A percentile compares a stretch with the other conserved stretches of the same genome.
These are phyloP conservation scores for Creontiades dilutus DNA, from an alignment of 2,888 invertebrate species.

Conservation along the genomic window DNA sequence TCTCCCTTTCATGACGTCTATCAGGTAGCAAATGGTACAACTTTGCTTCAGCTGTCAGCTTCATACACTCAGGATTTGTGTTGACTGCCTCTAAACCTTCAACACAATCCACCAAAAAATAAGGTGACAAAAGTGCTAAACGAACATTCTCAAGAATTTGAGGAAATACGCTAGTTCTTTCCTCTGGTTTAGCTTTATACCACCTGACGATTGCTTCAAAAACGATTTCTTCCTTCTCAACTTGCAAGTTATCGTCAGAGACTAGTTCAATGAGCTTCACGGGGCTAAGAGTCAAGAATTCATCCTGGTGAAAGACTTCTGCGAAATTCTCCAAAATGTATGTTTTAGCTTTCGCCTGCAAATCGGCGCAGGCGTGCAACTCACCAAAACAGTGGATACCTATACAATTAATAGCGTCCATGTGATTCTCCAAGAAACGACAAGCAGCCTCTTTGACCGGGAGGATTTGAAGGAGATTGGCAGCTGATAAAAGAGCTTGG, in stretches of 20 bases:
- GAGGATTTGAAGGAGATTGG: conserved; percentile 78
- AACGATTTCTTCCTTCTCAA: conserved; percentile 80
- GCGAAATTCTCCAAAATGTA: conserved; percentile 79
- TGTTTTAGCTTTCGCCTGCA: conserved; percentile 79
- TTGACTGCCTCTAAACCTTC: conserved; percentile 78
- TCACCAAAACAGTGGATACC: conserved; percentile 81
- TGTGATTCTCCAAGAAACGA: conserved; percentile 78
- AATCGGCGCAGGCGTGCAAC: conserved; percentile 79
- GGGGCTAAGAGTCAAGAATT: conserved; percentile 78
- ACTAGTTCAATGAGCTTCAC: conserved; percentile 79
- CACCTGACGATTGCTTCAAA: conserved; percentile 79
- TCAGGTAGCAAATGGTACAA: conserved; percentile 79
- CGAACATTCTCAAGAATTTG: conserved; percentile 79
- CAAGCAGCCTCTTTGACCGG: conserved; percentile 79
- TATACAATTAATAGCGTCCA: conserved; percentile 80
- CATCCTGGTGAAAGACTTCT: conserved; percentile 78
- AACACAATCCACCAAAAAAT: conserved; percentile 80
- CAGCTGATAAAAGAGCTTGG: conserved; percentile 79
- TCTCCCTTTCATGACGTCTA: conserved; percentile 78
- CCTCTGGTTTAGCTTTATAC: conserved; percentile 78
- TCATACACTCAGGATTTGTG: conserved; percentile 78
- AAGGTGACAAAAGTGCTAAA: conserved; percentile 79
- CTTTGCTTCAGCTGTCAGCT: conserved; percentile 79
- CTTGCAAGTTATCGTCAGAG: conserved; percentile 79
- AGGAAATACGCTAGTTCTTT: conserved; percentile 77